Conservation (phyloP, 2,797 vertebrate genomes). For the Sebastiscus tertius region DNA sequence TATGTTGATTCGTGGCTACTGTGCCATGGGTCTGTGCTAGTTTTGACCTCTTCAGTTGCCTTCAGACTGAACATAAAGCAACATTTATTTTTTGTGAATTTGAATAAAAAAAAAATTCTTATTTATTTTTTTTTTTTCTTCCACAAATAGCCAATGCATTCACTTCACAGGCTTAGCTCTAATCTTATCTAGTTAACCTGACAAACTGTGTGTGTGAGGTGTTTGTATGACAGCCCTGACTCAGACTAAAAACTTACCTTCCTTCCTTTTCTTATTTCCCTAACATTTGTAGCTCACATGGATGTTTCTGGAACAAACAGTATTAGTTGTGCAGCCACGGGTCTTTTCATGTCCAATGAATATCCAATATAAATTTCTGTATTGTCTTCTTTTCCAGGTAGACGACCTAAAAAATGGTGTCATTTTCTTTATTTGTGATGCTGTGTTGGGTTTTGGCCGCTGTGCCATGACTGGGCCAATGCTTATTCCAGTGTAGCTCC, state of each 20-base stretch:
- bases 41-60: neutral
- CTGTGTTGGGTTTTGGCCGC: neutral
- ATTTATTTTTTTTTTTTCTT: neutral
- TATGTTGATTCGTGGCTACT: neutral
- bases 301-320: neutral
- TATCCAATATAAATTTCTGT: no score
- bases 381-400: no score
- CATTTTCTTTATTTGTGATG: neutral
- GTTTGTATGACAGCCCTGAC: conserved; percentile 4
- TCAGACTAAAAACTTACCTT: neutral
- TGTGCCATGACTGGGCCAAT: neutral
- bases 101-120: neutral
- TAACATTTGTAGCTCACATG: neutral
- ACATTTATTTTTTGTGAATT: neutral
- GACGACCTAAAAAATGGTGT: neutral
- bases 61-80: neutral
- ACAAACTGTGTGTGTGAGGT: neutral
- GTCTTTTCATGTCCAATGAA: neutral
- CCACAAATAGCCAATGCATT: neutral
- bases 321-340: neutral
- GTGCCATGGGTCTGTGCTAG: neutral
- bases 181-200: neutral
- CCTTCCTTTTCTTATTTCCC: neutral
- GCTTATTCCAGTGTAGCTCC: neutral
- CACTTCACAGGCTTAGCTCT: neutral